phyloP scores from a whole-genome alignment of 2,113 vertebrate genomes.

The Neotragus moschatus region DNA sequence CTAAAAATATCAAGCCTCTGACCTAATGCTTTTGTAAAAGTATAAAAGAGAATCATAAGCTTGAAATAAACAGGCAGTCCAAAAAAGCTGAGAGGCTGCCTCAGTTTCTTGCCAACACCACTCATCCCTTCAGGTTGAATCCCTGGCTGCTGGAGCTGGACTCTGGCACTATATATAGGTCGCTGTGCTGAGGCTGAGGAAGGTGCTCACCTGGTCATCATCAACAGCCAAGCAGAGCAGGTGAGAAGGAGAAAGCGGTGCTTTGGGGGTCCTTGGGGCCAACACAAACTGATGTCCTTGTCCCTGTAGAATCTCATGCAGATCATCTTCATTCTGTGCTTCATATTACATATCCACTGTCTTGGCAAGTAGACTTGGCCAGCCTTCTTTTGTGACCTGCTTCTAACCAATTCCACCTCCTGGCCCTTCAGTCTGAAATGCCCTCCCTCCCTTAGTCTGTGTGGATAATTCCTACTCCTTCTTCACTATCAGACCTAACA shows the following conservation, averaged over 20 bases:
- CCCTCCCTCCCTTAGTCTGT: background rate
- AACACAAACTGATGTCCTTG: background rate
- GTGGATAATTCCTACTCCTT: background rate
- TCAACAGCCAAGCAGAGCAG: background rate
- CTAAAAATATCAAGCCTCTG: too few relatives aligned
- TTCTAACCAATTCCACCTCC: background rate
- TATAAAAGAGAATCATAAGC: too few relatives aligned
- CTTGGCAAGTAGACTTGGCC: background rate
- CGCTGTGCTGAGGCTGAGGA: background rate
- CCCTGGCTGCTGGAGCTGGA: too few relatives aligned
- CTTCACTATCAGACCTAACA: background rate
- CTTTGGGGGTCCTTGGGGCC: background rate
- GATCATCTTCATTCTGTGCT: background rate
- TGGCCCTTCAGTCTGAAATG: background rate
- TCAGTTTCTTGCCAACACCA: too few relatives aligned
- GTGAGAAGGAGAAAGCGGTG: background rate
- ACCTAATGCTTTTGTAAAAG: too few relatives aligned
- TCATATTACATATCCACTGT: background rate
- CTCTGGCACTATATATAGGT: too few relatives aligned
- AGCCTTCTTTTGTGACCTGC: too few relatives aligned
- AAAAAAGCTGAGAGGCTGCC: too few relatives aligned
- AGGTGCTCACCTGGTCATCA: background rate
- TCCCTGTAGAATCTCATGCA: background rate
- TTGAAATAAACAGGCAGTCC: too few relatives aligned
- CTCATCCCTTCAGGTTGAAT: too few relatives aligned